Evolutionary conservation across 2,797 vertebrate species (phyloP).

Genomic region (Denticeps clupeoides): DNA sequence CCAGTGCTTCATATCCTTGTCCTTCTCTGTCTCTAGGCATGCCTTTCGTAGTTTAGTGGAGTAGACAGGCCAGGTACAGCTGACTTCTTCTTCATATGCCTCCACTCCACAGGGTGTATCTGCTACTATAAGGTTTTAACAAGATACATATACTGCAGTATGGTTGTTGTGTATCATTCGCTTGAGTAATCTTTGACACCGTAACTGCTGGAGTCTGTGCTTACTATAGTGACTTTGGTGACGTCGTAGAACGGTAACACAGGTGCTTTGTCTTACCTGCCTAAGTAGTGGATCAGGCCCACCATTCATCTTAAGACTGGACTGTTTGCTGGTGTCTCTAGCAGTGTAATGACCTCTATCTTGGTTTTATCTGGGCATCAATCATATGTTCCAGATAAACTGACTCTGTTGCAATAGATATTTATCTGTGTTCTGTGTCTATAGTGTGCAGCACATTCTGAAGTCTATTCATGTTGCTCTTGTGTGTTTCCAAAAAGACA

Average conservation of each 20-base stretch:
- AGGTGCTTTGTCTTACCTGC: constrained; percentile 2
- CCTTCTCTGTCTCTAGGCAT: not conserved
- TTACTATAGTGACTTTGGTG: not conserved
- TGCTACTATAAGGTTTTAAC: not conserved
- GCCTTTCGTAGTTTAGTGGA: not conserved
- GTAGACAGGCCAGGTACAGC: not conserved
- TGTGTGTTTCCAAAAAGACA: too few species aligned
- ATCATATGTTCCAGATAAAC: too few species aligned
- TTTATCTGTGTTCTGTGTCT: too few species aligned
- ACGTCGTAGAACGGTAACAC: not conserved
- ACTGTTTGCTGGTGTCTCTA: too few species aligned
- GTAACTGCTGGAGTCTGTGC: constrained; percentile 6
- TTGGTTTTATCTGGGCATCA: too few species aligned
- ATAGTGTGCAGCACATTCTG: too few species aligned
- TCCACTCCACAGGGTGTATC: not conserved
- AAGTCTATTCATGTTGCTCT: too few species aligned
- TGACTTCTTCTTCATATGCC: not conserved
- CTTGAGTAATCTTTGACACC: constrained; percentile 6
- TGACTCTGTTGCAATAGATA: too few species aligned
- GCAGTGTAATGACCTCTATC: too few species aligned
- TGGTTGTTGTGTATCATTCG: not conserved
- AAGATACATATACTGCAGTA: constrained; percentile 1
- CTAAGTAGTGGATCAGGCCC: not conserved
- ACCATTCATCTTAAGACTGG: too few species aligned
- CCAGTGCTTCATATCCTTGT: not conserved